Base-by-base conservation (phyloP, 2,888 invertebrate species). In the Epistrophe grossulariae region DNA sequence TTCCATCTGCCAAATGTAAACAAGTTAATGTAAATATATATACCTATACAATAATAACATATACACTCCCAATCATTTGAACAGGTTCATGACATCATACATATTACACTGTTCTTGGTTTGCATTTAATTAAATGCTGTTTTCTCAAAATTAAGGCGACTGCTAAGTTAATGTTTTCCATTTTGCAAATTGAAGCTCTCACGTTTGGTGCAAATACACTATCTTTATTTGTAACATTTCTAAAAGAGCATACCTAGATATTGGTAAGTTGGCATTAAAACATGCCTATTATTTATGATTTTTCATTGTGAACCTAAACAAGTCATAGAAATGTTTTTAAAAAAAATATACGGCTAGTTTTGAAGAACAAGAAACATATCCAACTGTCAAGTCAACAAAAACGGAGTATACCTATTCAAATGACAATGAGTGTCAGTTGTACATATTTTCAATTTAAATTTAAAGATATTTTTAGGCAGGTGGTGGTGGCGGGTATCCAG, bases 1-100 rank as follows among this genome's bases (percentile, higher is more conserved):
- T 62, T 43, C 15, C 15, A 62, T 62, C 43, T 43, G 19, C n/a
- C n/a, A 43, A 62, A 43, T 62, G 24, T 19, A 43, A 62, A 62
- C 40, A 62, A 43, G 15, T 62, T 28, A 35, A 62, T 15, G 40
- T 43, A 9, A 6, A 40, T 48, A 7, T 17, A 10, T 9, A n/a
- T 48, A 11, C 4, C 17, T 48, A 4, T 17, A 19, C 5, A 59
- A 6, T 7, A 59, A 35, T 10, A 0, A 35, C 11, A 38, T 59
- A n/a, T 35, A 59, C 59, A 59, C 59, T 59, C 11, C 17, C 4
- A 17, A 59, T 35, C 17, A 38, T 17, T 38, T 38, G 1, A 59
- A 38, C 6, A 59, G 35, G 31, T 24, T 6, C 35, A 35, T 9
- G 35, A 35, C 8, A 5, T n/a, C n/a, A n/a, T n/a, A n/a, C n/a